Base-by-base conservation (phyloP, 2,113 vertebrate species). In the Scomber japonicus region DNA sequence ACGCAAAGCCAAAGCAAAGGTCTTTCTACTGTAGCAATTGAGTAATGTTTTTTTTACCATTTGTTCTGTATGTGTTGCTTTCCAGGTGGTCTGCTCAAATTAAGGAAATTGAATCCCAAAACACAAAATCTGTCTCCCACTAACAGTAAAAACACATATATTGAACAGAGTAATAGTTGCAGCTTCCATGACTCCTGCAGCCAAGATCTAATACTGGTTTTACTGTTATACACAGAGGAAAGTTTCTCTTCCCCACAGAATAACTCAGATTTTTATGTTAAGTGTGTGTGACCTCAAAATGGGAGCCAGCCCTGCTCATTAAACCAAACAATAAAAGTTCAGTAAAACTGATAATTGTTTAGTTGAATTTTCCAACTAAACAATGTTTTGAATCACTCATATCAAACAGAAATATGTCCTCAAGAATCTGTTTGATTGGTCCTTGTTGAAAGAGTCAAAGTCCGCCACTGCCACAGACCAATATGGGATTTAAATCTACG, bases 281-380 rank as follows among this genome's bases (percentile, higher is more conserved):
- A 91, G 54, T 31, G 63, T 71, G 61, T 79, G 53, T 31, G 61
- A 85, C 89, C 89, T 88, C 83, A 72, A 89, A 91, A 89, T 87
- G 44, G 69, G 78, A 88, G 80, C 73, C 87, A 92, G 80, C 17
- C 74, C 56, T 63, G 16, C 69, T 88, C 77, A 75, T 85, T 81
- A 75, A 88, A 88, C 21, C 56, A 65, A 78, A 69, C 14, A 82
- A 91, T 65, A 69, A 78, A 77, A 83, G 75, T 75, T 83, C 60
- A 64, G 64, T 78, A 78, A 75, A 90, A 70, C 35, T 62, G 54
- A 84, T 82, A 72, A 82, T 81, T 78, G 62, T 64, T 82, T 53
- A 19, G 75, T 86, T 74, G 17, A 71, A n/a, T 70, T 86, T 83
- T 78, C 72, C 40, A 64, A 56, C 62, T 15, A 54, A 81, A 83